Evolutionary conservation across 2,797 vertebrate species (phyloP), one percentile per base, ranked within the genome.

Genomic region (Rhinogobio ventralis): DNA sequence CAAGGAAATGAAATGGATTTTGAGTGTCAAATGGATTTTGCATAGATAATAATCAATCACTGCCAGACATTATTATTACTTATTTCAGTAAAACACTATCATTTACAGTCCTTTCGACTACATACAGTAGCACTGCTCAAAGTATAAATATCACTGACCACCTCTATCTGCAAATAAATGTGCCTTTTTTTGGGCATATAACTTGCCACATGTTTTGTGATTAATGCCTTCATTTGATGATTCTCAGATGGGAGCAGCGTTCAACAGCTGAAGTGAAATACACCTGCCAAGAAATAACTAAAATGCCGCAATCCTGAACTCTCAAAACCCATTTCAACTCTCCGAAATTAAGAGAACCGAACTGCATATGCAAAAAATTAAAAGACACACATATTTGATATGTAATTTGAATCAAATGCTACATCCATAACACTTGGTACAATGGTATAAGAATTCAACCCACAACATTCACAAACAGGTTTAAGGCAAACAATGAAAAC

Each of bases 401-500:
- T 67, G 46, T 49, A 73, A 86, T 74, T 71, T 28, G n/a, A 89
- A 75, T 62, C 55, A 83, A 89, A 85, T 57, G 62, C 81, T 67
- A 80, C 49, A 88, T 74, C 51, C 57, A 86, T 82, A 60, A 86
- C 85, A 84, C 79, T 80, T 68, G 82, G 76, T 42, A 83, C 82
- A 73, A 57, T 79, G 64, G 36, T 49, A 74, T 66, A 67, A 81
- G 14, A 62, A 51, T 64, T 62, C 46, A 66, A 82, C 74, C 15
- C 42, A 75, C n/a, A 8, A 69, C 25, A 69, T 82, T 82, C 36
- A 76, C 83, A 78, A 30, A 60, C 30, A 64, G 57, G 42, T 85
- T 87, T 87, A 86, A 85, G 85, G 81, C 86, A 86, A 79, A 76
- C 67, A 81, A 83, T 68, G 25, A 76, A 85, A 19, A 84, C 28